Evolutionary conservation across 2,113 vertebrate species (phyloP), one percentile per base, ranked within the genome.

Genomic region (Speoplatyrhinus poulsoni): DNA sequence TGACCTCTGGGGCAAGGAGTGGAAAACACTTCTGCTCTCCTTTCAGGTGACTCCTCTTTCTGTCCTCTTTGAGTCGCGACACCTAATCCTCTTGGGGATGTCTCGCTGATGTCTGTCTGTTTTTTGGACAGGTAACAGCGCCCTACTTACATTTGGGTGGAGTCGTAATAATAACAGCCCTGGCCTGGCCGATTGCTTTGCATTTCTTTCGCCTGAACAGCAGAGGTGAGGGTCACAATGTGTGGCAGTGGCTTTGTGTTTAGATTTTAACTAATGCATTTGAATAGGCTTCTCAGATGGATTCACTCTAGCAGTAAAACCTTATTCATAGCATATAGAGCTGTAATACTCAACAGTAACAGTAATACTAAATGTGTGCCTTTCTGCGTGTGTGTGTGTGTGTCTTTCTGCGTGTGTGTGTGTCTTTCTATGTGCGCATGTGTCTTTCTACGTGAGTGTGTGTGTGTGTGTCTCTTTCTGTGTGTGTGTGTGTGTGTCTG

Each of bases 131-230:
- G 95, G 82, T 96, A 17, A 95, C 94, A 0, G 95, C 95, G 3
- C 95, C 94, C 4, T 96, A 92, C 61, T 83, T 96, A 12, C 95
- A 96, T 0, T 32, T 96, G 68, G 92, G 93, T 0, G 93, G 93
- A 73, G 92, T 95, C 72, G 52, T 86, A 0, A 17, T 91, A 58
- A 92, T 94, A 93, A 92, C 93, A 0, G 69, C 90, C 2, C 78
- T 96, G 66, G 89, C 94, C 9, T 96, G 95, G 95, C 94, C 95
- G 0, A 81, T 95, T 49, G 91, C 94, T 13, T 67, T 95, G 62
- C 92, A 96, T 73, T 91, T 94, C 83, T 92, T 93, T 77, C 85
- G 91, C 80, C 90, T 93, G 82, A 89, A 77, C 60, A 92, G 88
- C 55, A 92, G 80, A 86, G 92, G 95, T 95, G 87, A 57, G 70